phyloP scores from a whole-genome alignment of 2,888 invertebrate genomes.

The Agrochola lychnidis region DNA sequence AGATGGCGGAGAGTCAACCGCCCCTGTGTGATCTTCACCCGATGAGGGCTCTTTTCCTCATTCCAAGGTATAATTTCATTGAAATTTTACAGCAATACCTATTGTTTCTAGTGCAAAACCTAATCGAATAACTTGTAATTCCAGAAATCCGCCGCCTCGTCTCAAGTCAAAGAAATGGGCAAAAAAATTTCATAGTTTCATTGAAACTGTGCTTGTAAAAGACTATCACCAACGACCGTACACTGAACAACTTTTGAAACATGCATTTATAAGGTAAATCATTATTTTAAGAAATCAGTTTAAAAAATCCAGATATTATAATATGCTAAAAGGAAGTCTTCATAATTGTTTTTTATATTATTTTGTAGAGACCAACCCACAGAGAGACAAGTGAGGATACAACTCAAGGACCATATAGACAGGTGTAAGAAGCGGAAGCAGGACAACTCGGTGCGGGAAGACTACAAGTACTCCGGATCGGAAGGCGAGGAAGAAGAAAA shows the following conservation, averaged over 20 bases:
- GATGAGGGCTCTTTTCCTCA: conserved; percentile 99
- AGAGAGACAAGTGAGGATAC: conserved; percentile 99
- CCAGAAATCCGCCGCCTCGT: conserved; percentile 98
- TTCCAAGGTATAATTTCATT: conserved; percentile 92
- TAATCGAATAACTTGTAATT: conserved; percentile 51
- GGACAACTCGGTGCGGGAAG: conserved; percentile 94
- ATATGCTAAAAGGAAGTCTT: no score
- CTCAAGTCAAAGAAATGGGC: conserved; percentile 99
- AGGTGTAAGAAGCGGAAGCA: conserved; percentile 98
- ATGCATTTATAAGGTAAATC: conserved; percentile 96
- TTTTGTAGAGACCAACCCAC: conserved; percentile 97
- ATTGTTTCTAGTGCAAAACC: neutral
- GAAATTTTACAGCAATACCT: neutral
- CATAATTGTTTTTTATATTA: neutral
- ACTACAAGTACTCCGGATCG: conserved; percentile 97
- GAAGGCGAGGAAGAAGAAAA: conserved; percentile 99
- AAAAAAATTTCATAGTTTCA: conserved; percentile 99
- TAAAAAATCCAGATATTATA: neutral
- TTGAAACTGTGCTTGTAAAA: conserved; percentile 99
- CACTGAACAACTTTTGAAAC: conserved; percentile 99
- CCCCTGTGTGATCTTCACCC: conserved; percentile 99
- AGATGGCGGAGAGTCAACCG: conserved; percentile 99
- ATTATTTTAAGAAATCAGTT: neutral
- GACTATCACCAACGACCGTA: conserved; percentile 99
- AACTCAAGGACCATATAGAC: conserved; percentile 99